Evolutionary conservation across 2,113 vertebrate genomes (phyloP).

Genomic region (Neolamprologus sp.): DNA sequence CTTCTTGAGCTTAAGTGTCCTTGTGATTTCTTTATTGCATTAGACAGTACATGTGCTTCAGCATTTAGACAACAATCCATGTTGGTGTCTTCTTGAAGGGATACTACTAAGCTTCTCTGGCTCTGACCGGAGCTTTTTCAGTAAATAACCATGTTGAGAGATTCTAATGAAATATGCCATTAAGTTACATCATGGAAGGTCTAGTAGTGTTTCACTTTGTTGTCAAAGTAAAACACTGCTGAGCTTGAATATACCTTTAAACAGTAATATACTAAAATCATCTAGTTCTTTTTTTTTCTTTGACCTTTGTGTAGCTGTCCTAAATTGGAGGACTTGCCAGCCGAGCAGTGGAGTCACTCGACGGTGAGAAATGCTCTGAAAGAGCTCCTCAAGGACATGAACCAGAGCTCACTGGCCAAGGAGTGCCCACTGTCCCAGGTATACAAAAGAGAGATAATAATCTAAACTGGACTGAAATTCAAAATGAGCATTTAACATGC

Average conservation of each 20-base stretch:
- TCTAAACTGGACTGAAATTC: neutral
- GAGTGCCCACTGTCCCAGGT: slow-evolving; percentile 97
- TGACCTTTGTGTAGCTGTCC: slow-evolving; percentile 76
- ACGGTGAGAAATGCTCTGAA: slow-evolving; percentile 94
- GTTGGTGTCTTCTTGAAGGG: neutral
- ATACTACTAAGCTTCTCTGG: neutral
- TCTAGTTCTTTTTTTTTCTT: neutral
- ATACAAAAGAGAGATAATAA: neutral
- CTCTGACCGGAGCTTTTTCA: neutral
- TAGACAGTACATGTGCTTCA: neutral
- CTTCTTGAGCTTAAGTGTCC: neutral
- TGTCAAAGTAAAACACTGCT: neutral
- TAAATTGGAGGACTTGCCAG: slow-evolving; percentile 92
- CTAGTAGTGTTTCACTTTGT: neutral
- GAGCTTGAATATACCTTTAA: neutral
- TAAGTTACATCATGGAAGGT: neutral
- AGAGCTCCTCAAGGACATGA: slow-evolving; percentile 97
- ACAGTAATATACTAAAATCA: neutral
- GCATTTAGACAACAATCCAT: neutral
- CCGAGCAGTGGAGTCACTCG: slow-evolving; percentile 95
- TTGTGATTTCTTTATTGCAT: neutral
- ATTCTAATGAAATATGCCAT: neutral
- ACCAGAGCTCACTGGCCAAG: slow-evolving; percentile 96
- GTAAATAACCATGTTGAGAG: neutral
- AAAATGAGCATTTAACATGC: neutral